These are phyloP conservation scores for Cephus pygmeus DNA, from an alignment of 2,888 invertebrate species.

Conservation along the genomic window DNA sequence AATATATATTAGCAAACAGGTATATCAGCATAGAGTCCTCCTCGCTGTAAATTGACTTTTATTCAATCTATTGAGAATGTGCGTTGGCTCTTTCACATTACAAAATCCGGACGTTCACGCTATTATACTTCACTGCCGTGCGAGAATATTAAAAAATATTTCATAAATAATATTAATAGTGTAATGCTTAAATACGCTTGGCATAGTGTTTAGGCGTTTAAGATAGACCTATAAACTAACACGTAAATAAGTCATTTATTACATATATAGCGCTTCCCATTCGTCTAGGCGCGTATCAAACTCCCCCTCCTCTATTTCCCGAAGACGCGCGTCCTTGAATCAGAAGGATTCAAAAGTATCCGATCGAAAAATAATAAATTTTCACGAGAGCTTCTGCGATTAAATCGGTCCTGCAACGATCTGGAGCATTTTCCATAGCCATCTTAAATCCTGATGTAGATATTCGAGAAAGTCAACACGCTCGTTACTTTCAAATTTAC, in stretches of 20 bases:
- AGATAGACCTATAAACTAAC: slow-evolving; percentile 54
- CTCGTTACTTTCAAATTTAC: too few relatives aligned
- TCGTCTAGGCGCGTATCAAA: background rate
- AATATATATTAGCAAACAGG: background rate
- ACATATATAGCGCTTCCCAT: slow-evolving; percentile 22
- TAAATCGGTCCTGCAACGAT: background rate
- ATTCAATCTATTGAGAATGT: background rate
- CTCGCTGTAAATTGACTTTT: background rate
- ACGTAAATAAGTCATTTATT: slow-evolving; percentile 53
- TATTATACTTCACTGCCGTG: slow-evolving; percentile 27
- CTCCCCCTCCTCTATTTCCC: background rate
- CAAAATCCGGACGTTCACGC: background rate
- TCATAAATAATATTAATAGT: slow-evolving; percentile 62
- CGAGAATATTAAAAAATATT: slow-evolving; percentile 57
- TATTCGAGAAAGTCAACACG: too few relatives aligned
- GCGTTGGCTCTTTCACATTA: background rate
- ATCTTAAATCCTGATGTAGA: too few relatives aligned
- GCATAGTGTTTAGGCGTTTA: slow-evolving; percentile 59
- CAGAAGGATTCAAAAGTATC: background rate
- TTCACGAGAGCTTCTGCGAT: background rate
- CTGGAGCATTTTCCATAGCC: background rate
- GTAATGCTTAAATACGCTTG: slow-evolving; percentile 55
- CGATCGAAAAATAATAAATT: background rate
- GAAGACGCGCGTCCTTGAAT: background rate
- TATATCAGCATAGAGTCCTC: background rate